Evolutionary conservation across 2,797 vertebrate genomes (phyloP).

Genomic region (Scleropages formosus): DNA sequence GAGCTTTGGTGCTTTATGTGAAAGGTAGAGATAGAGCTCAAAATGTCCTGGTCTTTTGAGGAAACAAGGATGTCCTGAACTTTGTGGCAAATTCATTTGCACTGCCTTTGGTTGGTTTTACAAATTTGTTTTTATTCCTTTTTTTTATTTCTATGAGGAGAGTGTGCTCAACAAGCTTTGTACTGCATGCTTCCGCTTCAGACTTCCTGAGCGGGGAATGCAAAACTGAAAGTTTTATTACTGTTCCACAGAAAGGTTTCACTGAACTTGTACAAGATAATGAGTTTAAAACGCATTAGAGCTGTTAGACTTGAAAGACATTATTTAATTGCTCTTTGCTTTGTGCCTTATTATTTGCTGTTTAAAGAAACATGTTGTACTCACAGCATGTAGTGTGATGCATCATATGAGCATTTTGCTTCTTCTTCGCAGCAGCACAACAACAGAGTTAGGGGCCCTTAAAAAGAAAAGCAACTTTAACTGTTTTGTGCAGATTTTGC

Average conservation of each 20-base stretch:
- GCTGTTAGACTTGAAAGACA: no score
- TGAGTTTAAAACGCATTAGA: no score
- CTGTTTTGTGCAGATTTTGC: neutral
- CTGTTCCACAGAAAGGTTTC: conserved; percentile 16
- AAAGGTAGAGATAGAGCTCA: neutral
- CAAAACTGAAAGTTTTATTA: conserved; percentile 23
- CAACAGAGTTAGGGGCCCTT: neutral
- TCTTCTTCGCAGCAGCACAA: neutral
- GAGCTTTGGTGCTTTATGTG: neutral
- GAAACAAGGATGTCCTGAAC: neutral
- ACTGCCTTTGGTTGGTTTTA: neutral
- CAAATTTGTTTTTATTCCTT: neutral
- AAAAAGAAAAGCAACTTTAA: neutral
- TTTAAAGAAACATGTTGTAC: neutral
- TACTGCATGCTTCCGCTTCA: conserved; percentile 25
- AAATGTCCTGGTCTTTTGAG: neutral
- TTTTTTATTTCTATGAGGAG: neutral
- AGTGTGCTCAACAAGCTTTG: conserved; percentile 10
- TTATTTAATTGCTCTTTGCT: no score
- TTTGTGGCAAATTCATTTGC: neutral
- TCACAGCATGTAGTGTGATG: neutral
- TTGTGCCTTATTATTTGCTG: neutral
- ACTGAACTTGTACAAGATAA: no score
- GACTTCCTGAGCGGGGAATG: conserved; percentile 19
- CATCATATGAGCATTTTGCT: neutral